phyloP scores from a whole-genome alignment of 2,797 vertebrate species.

The Sebastiscus tertius region DNA sequence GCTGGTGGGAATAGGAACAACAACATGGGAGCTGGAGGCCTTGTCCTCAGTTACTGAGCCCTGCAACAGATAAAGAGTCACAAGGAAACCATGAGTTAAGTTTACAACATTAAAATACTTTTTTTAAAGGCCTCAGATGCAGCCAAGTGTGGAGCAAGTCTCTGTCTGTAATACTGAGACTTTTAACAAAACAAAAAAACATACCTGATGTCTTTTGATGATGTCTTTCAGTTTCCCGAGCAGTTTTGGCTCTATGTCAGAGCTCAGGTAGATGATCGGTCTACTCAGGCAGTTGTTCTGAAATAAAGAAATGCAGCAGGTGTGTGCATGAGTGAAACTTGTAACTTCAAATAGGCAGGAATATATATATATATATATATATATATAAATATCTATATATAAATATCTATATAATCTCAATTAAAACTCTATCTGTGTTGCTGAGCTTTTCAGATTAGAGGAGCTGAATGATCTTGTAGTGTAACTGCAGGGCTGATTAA shows the following conservation, averaged over 20 bases:
- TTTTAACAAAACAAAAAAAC: neutral
- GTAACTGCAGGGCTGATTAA: conserved; percentile 24
- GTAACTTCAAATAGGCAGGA: neutral
- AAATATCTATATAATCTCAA: neutral
- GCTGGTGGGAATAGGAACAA: conserved; percentile 92
- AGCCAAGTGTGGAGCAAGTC: rapidly evolving
- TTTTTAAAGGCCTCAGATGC: neutral
- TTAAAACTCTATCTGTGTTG: neutral
- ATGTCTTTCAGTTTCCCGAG: conserved; percentile 97
- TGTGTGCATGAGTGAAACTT: neutral
- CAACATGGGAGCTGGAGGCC: conserved; percentile 89
- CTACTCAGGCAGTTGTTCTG: conserved; percentile 95
- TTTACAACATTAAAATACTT: neutral
- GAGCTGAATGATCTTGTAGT: conserved; percentile 1
- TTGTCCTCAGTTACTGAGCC: conserved; percentile 96
- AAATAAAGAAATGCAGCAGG: conserved; percentile 10
- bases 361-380: neutral
- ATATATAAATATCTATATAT: neutral
- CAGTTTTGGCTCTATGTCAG: conserved; percentile 94
- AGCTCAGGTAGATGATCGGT: conserved; percentile 94
- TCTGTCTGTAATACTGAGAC: neutral
- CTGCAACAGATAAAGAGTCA: conserved; percentile 69
- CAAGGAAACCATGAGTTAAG: neutral
- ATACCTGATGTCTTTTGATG: conserved; percentile 96
- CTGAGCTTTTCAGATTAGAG: neutral